Percentiles rank a stretch among this genome's conserved stretches.
These are phyloP conservation scores for Cacoxenus indagator DNA, from an alignment of 2,888 invertebrate species.

Conservation along the genomic window DNA sequence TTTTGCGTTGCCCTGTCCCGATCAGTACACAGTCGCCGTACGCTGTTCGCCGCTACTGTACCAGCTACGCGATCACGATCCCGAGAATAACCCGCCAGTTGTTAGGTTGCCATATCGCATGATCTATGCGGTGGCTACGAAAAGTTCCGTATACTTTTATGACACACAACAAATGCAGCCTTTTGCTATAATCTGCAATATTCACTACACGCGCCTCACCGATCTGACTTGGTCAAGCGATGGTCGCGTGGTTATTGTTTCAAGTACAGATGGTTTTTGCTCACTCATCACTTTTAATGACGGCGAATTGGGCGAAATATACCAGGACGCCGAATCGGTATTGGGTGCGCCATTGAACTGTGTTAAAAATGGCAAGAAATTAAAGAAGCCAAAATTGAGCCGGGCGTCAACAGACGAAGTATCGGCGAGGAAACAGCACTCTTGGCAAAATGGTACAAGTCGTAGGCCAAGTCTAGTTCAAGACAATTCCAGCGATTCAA, in stretches of 20 bases:
- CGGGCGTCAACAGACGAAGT: conserved; percentile 47
- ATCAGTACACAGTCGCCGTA: conserved; percentile 86
- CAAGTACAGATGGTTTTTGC: conserved; percentile 93
- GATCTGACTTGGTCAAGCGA: conserved; percentile 91
- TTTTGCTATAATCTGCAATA: conserved; percentile 84
- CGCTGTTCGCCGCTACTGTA: conserved; percentile 85
- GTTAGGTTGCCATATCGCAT: conserved; percentile 82
- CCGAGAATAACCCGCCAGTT: conserved; percentile 73
- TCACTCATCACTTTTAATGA: conserved; percentile 84
- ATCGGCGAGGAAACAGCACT: conserved; percentile 33
- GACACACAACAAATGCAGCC: conserved; percentile 89
- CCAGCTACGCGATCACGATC: conserved; percentile 72
- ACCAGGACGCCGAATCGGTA: conserved; percentile 64
- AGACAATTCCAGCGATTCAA: conserved; percentile 44
- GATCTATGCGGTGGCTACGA: conserved; percentile 92
- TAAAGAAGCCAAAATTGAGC: conserved; percentile 48
- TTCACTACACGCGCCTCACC: conserved; percentile 90
- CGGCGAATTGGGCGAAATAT: conserved; percentile 79
- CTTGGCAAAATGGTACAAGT: neutral
- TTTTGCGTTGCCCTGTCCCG: conserved; percentile 82
- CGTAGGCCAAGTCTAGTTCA: neutral
- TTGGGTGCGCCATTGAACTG: conserved; percentile 51
- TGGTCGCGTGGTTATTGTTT: conserved; percentile 81
- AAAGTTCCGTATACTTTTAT: conserved; percentile 86
- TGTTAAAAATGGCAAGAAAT: conserved; percentile 43